Conservation (phyloP, 2,888 invertebrate genomes). For the Cabera pusaria region DNA sequence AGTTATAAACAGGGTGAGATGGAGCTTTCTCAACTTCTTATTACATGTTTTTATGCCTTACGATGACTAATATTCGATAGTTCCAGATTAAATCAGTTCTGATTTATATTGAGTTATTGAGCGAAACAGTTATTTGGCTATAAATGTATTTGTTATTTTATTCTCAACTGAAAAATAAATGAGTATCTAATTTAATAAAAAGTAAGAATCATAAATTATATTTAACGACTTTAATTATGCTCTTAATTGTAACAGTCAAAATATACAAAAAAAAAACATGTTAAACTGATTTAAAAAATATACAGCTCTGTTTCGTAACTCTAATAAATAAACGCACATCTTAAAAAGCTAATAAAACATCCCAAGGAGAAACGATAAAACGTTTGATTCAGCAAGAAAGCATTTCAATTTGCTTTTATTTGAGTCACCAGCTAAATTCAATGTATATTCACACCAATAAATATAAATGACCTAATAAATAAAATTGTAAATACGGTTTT, state of each 20-base stretch:
- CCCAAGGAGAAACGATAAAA: slow-evolving; percentile 14
- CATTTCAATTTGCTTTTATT: slow-evolving; percentile 11
- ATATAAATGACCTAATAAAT: slow-evolving; percentile 1
- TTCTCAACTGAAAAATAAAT: too few relatives aligned
- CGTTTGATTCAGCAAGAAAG: slow-evolving; percentile 12
- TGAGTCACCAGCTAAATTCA: slow-evolving; percentile 11
- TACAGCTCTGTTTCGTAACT: too few relatives aligned
- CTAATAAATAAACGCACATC: slow-evolving; percentile 15
- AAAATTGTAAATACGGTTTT: slow-evolving; percentile 9
- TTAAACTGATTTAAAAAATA: slow-evolving; percentile 7
- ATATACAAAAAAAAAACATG: not conserved
- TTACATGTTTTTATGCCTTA: too few relatives aligned
- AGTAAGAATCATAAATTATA: too few relatives aligned
- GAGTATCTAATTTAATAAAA: too few relatives aligned
- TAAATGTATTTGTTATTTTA: too few relatives aligned
- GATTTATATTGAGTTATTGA: too few relatives aligned
- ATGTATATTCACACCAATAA: slow-evolving; percentile 6
- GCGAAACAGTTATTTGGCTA: too few relatives aligned
- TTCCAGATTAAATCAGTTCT: too few relatives aligned
- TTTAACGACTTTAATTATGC: too few relatives aligned
- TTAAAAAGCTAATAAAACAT: slow-evolving; percentile 12
- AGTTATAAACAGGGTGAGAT: slow-evolving; percentile 42
- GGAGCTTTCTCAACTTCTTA: slow-evolving; percentile 21
- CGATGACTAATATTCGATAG: too few relatives aligned
- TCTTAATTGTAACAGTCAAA: too few relatives aligned